Evolutionary conservation across 53 echinoderm and acorn worm genomes (phyloP).

Genomic region (Henricia sp.): DNA sequence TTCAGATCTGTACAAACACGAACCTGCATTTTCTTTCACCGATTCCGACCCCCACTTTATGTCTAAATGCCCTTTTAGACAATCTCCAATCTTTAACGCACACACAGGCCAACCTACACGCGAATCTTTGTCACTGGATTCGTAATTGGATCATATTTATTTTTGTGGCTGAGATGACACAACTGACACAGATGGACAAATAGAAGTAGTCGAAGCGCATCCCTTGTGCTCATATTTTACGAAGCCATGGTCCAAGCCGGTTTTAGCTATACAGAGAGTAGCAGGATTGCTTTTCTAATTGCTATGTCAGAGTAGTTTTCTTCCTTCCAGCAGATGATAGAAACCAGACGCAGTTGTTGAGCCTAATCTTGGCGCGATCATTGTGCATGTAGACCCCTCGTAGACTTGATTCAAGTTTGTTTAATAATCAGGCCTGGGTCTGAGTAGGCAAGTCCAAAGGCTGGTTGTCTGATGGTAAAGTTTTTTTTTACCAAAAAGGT

Average conservation of each 20-base stretch:
- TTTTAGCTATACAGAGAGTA: background rate
- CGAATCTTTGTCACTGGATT: slow-evolving; percentile 10
- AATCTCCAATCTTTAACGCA: slow-evolving; percentile 31
- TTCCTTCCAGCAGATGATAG: slow-evolving; percentile 15
- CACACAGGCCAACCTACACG: slow-evolving; percentile 11
- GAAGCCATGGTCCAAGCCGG: background rate
- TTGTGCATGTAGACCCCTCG: too few species aligned
- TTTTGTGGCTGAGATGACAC: slow-evolving; percentile 13
- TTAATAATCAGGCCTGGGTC: too few species aligned
- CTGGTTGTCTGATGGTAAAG: too few species aligned
- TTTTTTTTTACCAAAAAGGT: too few species aligned
- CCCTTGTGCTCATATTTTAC: background rate
- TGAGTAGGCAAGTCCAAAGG: too few species aligned
- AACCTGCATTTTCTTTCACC: background rate
- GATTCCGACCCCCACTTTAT: slow-evolving; percentile 30
- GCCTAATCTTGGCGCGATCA: too few species aligned
- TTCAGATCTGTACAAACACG: slow-evolving; percentile 42
- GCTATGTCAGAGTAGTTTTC: slow-evolving; percentile 13
- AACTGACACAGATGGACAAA: slow-evolving; percentile 53
- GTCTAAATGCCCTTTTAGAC: slow-evolving; percentile 53
- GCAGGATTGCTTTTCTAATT: background rate
- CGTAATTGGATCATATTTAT: slow-evolving; percentile 62
- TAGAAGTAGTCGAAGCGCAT: background rate
- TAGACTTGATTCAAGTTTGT: too few species aligned
- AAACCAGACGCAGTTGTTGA: too few species aligned